Percentiles rank a stretch among this genome's conserved stretches.
Conservation (phyloP, 2,797 vertebrate species). For the Florisuga fusca region DNA sequence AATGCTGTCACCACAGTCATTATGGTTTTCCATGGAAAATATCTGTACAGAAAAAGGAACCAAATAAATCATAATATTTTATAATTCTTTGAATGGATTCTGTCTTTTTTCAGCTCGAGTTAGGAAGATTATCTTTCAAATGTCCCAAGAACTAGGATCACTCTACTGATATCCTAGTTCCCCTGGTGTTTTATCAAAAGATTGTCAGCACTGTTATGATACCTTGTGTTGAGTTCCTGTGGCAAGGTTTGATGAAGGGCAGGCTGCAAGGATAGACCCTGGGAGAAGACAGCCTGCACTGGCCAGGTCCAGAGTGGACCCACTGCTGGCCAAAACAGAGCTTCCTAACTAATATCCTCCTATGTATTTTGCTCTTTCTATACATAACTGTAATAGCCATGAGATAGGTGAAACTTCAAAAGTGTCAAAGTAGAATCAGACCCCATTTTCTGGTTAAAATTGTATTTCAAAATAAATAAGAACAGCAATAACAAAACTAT, state of each 20-base stretch:
- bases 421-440: not conserved
- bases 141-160: not conserved
- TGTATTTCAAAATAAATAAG: slow-evolving; percentile 13
- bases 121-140: not conserved
- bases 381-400: not conserved
- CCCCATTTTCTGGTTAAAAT: not conserved
- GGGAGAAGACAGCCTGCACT: not conserved
- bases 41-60: not conserved
- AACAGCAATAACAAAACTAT: not conserved
- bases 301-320: not conserved
- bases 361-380: not conserved
- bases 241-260: not conserved
- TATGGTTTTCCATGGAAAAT: not conserved
- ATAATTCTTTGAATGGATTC: not conserved
- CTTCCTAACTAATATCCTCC: not conserved
- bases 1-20: not conserved
- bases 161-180: not conserved
- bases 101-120: not conserved
- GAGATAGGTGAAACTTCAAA: not conserved
- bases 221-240: not conserved
- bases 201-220: not conserved
- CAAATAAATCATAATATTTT: not conserved
- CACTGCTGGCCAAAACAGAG: not conserved
- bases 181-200: not conserved
- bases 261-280: not conserved